A percentile compares a stretch with the other conserved stretches of the same genome.
Evolutionary conservation across 1,140 invertebrate genomes (phyloP).

Genomic region (Vollenhovia emeryi): DNA sequence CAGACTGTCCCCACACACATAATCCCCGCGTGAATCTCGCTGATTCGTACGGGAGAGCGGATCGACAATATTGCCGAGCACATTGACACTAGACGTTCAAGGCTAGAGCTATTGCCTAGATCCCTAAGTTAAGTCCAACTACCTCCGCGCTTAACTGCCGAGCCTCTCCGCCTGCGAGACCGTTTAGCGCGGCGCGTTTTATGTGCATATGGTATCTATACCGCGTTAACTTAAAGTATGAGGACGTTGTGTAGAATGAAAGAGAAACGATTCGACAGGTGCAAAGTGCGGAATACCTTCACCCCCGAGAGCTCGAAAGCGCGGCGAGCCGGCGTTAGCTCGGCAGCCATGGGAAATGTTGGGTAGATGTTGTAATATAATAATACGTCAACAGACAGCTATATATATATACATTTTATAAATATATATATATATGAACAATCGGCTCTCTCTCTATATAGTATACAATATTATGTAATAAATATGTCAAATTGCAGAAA

Average conservation of each 20-base stretch:
- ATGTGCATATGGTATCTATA: neutral
- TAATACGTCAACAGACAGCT: conserved; percentile 49
- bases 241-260: conserved; percentile 11
- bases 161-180: conserved; percentile 63
- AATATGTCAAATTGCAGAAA: conserved; percentile 66
- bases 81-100: conserved; percentile 73
- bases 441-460: conserved; percentile 56
- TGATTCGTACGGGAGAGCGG: conserved; percentile 62
- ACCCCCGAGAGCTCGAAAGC: conserved; percentile 11
- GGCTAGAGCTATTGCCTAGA: conserved; percentile 62
- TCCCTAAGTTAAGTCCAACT: conserved; percentile 63
- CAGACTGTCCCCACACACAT: conserved; percentile 88
- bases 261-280: conserved; percentile 26
- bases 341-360: conserved; percentile 68
- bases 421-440: conserved; percentile 36
- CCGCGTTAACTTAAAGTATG: neutral
- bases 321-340: conserved; percentile 66
- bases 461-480: conserved; percentile 63
- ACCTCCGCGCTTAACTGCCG: conserved; percentile 74
- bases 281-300: conserved; percentile 25
- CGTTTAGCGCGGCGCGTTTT: conserved; percentile 31
- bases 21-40: conserved; percentile 69
- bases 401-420: conserved; percentile 40
- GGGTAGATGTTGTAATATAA: conserved; percentile 50
- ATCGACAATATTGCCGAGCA: conserved; percentile 71